phyloP scores from a whole-genome alignment of 53 echinoderm and acorn worm genomes.

The Paracentrotus lividus region DNA sequence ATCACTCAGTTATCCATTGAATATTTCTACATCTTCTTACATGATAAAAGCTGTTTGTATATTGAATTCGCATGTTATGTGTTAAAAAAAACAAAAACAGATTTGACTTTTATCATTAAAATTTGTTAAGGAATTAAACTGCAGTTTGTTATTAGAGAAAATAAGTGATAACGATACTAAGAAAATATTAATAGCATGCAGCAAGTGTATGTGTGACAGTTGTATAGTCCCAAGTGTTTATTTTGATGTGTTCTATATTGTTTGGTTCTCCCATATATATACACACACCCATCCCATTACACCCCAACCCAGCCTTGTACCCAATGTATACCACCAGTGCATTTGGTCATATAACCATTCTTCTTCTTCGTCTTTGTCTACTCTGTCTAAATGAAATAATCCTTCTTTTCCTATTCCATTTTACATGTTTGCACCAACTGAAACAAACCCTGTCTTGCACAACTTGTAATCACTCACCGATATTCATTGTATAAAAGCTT shows the following conservation, averaged over 20 bases:
- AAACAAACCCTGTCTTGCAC: neutral
- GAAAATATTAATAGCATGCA: neutral
- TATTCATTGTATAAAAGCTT: too few species aligned
- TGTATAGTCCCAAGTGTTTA: slow-evolving; percentile 45
- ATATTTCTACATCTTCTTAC: neutral
- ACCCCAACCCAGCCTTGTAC: neutral
- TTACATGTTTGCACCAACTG: neutral
- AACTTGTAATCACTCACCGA: neutral
- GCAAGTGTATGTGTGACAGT: neutral
- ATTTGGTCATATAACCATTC: neutral
- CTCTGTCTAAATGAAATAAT: neutral
- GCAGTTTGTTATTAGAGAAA: neutral
- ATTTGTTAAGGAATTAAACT: neutral
- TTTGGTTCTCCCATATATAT: neutral
- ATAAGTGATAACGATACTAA: neutral
- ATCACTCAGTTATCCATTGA: neutral
- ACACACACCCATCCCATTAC: slow-evolving; percentile 19
- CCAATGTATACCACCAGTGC: neutral
- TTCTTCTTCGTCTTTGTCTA: neutral
- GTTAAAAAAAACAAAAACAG: neutral
- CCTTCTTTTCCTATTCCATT: neutral
- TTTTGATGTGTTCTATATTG: slow-evolving; percentile 14
- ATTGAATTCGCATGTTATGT: neutral
- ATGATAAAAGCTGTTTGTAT: neutral
- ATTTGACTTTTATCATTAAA: neutral